Base-by-base conservation (phyloP, 2,888 invertebrate genomes). In the Cephonodes hylas region DNA sequence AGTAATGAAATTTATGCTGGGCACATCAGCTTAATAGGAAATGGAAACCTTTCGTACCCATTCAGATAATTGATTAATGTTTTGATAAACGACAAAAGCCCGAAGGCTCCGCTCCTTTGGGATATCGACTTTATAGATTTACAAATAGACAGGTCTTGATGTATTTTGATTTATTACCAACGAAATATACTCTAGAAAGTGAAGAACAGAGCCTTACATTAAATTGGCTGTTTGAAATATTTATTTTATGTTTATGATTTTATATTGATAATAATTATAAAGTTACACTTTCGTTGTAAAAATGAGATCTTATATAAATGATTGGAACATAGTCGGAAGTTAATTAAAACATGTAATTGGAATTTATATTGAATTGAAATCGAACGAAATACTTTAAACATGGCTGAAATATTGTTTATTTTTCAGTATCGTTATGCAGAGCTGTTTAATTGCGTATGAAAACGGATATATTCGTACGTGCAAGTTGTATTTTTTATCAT, bases 21-120 rank as follows among this genome's bases (percentile, higher is more conserved):
- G 31, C 46, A 45, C 46, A 59, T 20, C 38, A 38, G 53, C 25
- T 38, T 42, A 38, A 42, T 42, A 60, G 48, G 31, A 42, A 42
- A 48, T 42, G 48, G 23, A 38, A 25, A 25, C 48, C 25, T 53
- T 60, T 48, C 38, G 48, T 53, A 13, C 38, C 48, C 53, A 53
- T 53, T 60, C 25, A 53, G 23, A 15, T 60, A 53, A 60, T 60
- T 60, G 60, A 60, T 60, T 23, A 60, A 60, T 60, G 60, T 60
- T 23, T 42, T 48, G 53, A 53, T 60, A 60, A 60, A 53, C 46
- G 48, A 60, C 60, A 53, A 60, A 38, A 60, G 60, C 48, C 38
- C 10, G 4, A 31, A 45, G 45, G 20, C 31, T 15, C 25, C 10
- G 23, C 27, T 60, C 38, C 46, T 15, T 18, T 27, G 42, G 22